phyloP scores from a whole-genome alignment of 1,140 invertebrate genomes.

The Leptinotarsa lineolata region DNA sequence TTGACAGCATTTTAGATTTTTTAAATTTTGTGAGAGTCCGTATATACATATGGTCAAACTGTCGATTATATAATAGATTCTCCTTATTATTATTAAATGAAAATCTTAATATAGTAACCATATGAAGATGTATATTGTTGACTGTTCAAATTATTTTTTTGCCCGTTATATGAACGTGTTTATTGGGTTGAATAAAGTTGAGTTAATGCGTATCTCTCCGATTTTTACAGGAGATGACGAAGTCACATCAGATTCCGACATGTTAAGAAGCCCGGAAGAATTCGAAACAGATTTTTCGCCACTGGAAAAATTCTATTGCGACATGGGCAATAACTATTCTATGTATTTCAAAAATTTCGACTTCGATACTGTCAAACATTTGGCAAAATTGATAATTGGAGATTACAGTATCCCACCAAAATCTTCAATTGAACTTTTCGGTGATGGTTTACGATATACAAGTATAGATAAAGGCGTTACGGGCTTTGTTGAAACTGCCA shows the following conservation, averaged over 20 bases:
- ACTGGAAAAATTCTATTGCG: conserved; percentile 63
- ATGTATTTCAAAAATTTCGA: conserved; percentile 63
- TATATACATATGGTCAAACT: no score
- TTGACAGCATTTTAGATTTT: no score
- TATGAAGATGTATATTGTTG: no score
- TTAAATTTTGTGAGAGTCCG: no score
- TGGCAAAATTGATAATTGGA: conserved; percentile 63
- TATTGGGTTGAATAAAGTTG: no score
- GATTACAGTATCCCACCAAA: conserved; percentile 58
- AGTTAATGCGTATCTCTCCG: no score
- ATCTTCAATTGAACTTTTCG: conserved; percentile 59
- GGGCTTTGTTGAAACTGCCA: background rate
- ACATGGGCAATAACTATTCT: conserved; percentile 60
- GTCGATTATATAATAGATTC: no score
- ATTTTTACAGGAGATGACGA: conserved; percentile 52
- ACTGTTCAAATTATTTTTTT: no score
- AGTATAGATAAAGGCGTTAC: background rate
- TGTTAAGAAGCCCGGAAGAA: conserved; percentile 32
- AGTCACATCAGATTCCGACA: conserved; percentile 53
- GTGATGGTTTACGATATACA: conserved; percentile 49
- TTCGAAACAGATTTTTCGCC: conserved; percentile 55
- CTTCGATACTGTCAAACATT: conserved; percentile 58
- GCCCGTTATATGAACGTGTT: no score
- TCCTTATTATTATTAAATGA: no score
- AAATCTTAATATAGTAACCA: no score